Evolutionary conservation across 37 sponge, comb jelly and placozoan species (phyloP), one percentile per base, ranked within the genome.

Genomic region (Ephydatia muelleri): DNA sequence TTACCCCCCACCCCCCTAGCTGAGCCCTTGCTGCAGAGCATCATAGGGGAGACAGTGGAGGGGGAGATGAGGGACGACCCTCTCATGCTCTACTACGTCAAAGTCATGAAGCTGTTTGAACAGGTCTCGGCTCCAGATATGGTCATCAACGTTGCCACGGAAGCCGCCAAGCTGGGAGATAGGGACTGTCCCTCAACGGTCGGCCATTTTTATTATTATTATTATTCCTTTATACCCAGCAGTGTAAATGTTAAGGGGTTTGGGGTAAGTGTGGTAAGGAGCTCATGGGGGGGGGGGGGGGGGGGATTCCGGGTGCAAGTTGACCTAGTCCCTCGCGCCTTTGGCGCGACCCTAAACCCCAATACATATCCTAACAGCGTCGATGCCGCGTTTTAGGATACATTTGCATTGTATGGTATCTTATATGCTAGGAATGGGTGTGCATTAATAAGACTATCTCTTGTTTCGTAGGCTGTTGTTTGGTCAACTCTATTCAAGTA

Each of bases 401-500:
- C n/a, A n/a, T n/a, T n/a, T n/a, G n/a, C n/a, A n/a, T n/a, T n/a
- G n/a, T n/a, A n/a, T n/a, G n/a, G n/a, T n/a, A n/a, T n/a, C n/a
- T n/a, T n/a, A n/a, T n/a, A n/a, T n/a, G n/a, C n/a, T n/a, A n/a
- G n/a, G n/a, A n/a, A n/a, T n/a, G n/a, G n/a, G n/a, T n/a, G n/a
- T n/a, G n/a, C n/a, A n/a, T n/a, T n/a, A n/a, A n/a, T n/a, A n/a
- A n/a, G n/a, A n/a, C 31, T 73, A 2, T 23, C 27, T 23, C 31
- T n/a, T 11, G 3, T 25, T 67, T 4, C 39, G 16, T 75, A 93
- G 94, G 57, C 81, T 43, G 38, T 94, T 29, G 70, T 94, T 26
- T 91, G 92, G 94, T 94, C 94, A 25, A 85, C 25, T n/a, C 76
- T 86, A 67, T 94, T 94, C 83, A 91, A 91, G 72, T 85, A 88